Base-by-base conservation (phyloP, 2,113 vertebrate species). In the Grus americana region DNA sequence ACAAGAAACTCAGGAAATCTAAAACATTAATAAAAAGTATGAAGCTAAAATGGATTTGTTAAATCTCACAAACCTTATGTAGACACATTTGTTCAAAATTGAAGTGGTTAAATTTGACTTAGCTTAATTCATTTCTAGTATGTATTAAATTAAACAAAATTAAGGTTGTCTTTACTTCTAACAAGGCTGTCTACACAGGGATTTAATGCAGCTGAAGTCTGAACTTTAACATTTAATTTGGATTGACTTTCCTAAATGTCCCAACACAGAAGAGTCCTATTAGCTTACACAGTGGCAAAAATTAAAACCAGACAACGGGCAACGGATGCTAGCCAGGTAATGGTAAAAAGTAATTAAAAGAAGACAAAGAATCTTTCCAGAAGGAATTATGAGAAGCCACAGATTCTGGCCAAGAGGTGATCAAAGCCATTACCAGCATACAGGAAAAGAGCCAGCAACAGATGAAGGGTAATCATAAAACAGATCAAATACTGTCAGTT, bases 281-380 rank as follows among this genome's bases (percentile, higher is more conserved):
- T 94, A 91, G 76, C 47, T 93, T 94, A 71, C 44, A 89, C 52
- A 79, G 73, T 84, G 75, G 91, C 90, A 94, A 93, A 96, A 97
- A 95, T 92, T 95, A 87, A 92, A 94, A 92, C 62, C 81, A 94
- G 88, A 89, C 84, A 96, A 95, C 80, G 72, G 57, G 38, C 76
- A 87, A 75, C 86, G 96, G 93, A 96, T 92, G 54, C 15, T 65
- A 86, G 92, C 92, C 90, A 96, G 75, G 46, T 88, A 92, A 65
- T 88, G 75, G 89, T 82, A 93, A 96, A 97, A 97, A 93, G 89
- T 96, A 96, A 97, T 97, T 93, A 97, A 95, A 96, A 74, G 71
- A 91, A 95, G 85, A 90, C 62, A 97, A 96, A 96, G 73, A 89
- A 86, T 91, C 80, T 93, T 96, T 93, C 96, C 90, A 90, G 88